Evolutionary conservation across 2,888 invertebrate genomes (phyloP), one percentile per base, ranked within the genome.

Genomic region (Nemotelus nigrinus): DNA sequence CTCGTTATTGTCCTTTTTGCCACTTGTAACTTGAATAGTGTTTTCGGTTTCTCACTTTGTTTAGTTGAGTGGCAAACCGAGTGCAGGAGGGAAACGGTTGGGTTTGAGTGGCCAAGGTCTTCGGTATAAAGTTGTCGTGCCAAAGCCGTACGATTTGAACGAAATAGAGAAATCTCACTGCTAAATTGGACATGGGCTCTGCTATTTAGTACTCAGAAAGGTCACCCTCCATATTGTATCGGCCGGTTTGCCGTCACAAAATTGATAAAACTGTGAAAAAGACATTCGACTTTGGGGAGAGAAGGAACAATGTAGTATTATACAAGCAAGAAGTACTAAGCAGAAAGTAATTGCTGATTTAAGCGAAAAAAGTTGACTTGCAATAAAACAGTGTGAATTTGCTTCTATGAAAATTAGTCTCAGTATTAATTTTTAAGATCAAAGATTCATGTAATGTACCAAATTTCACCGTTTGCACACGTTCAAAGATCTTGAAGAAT

Each of bases 151-250:
- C 55, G 55, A 55, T 10, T 70, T 70, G 53, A 53, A 55, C 53
- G 43, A 55, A 53, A 70, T n/a, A 55, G 70, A 43, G 43, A 70
- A 53, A 43, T 70, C 55, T 70, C 70, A 70, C 70, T 55, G 55
- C 70, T 4, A 55, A 70, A 70, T 55, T 70, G 70, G 70, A 70
- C 53, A 55, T 70, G 70, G 70, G 60, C 43, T 60, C 43, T 60
- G 60, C 60, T 43, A 41, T 60, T 60, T 7, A 4, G 41, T 43
- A 4, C n/a, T 41, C 7, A 60, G 7, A 60, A 60, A 60, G 60
- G 3, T 39, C 60, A 41, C 60, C 41, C 60, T 60, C n/a, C 41
- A 41, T 43, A 60, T 2, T 60, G 60, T 4, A 39, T 7, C 3
- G 3, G 60, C 60, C 7, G 25, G 25, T 7, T 39, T 25, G 3